Evolutionary conservation across 2,888 invertebrate species (phyloP), one percentile per base, ranked within the genome.

Genomic region (Lasioglossum marginatum): DNA sequence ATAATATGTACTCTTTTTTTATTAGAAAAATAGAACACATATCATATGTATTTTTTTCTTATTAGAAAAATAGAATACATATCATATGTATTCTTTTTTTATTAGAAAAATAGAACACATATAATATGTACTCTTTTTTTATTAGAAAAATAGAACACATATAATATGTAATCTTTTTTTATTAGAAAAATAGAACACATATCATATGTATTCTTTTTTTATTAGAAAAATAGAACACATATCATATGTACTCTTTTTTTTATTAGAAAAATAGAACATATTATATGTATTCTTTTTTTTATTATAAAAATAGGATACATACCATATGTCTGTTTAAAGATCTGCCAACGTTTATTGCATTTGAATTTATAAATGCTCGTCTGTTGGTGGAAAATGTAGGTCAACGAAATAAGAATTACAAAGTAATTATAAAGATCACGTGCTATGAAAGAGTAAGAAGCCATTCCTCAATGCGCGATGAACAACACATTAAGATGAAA

Each of bases 361-460:
- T 12, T 43, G 14, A 31, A 5, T 27, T 48, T 66, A 16, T 45
- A 19, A 19, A 4, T 48, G n/a, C 19, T 5, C 4, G 8, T n/a
- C 37, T 37, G 4, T 52, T 2, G n/a, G 5, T 1, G 27, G 1
- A 27, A 37, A 70, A 52, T 52, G 14, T 77, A 52, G 43, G 43
- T n/a, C 31, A 76, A n/a, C 8, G 48, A 40, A 52, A 34, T 31
- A 52, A 14, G 23, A 70, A 70, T 71, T 57, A 40, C 31, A 6
- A 31, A 73, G n/a, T 6, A 45, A n/a, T 72, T 52, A 23, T 12
- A 34, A 31, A 34, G n/a, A 19, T 79, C 73, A 63, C 63, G 71
- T 37, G 45, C 70, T 40, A 78, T 73, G 76, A 87, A 79, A 77
- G 71, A 66, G 75, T 70, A 70, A 63, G 34, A 77, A 68, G 48